These are phyloP conservation scores for Nautilus pompilius DNA, from an alignment of 1,140 invertebrate species.

Conservation along the genomic window DNA sequence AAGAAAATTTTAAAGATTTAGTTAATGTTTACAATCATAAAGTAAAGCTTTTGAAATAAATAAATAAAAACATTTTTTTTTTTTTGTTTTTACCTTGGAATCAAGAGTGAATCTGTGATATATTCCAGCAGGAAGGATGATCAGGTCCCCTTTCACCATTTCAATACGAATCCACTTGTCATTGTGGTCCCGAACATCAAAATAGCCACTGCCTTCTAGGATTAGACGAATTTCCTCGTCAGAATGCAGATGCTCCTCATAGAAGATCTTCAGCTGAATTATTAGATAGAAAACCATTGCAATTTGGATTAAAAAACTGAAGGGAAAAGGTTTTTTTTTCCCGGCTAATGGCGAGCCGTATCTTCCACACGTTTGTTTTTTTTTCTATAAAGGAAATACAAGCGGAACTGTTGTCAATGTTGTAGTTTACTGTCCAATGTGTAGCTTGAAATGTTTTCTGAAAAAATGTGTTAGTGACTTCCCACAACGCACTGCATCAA, in stretches of 20 bases:
- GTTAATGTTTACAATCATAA: slow-evolving; percentile 14
- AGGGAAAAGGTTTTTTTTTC: neutral
- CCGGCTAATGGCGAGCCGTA: neutral
- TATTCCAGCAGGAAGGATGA: slow-evolving; percentile 92
- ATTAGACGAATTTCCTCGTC: slow-evolving; percentile 96
- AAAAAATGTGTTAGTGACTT: neutral
- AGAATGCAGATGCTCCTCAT: slow-evolving; percentile 89
- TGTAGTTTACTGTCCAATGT: neutral
- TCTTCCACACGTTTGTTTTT: neutral
- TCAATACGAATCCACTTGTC: slow-evolving; percentile 93
- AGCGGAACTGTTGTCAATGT: neutral
- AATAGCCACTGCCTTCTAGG: slow-evolving; percentile 86
- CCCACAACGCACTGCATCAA: no score
- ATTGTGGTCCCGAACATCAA: slow-evolving; percentile 79
- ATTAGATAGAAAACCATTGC: slow-evolving; percentile 1
- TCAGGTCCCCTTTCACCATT: slow-evolving; percentile 79
- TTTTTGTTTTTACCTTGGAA: slow-evolving; percentile 51
- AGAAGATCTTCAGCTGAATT: slow-evolving; percentile 79
- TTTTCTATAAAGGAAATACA: neutral
- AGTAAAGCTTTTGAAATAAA: neutral
- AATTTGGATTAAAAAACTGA: neutral
- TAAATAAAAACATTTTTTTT: neutral
- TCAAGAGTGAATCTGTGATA: slow-evolving; percentile 98
- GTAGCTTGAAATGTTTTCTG: neutral
- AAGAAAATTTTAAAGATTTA: slow-evolving; percentile 68